A percentile compares a stretch with the other conserved stretches of the same genome.
Conservation (phyloP, 2,113 vertebrate species). For the Lontra canadensis region DNA sequence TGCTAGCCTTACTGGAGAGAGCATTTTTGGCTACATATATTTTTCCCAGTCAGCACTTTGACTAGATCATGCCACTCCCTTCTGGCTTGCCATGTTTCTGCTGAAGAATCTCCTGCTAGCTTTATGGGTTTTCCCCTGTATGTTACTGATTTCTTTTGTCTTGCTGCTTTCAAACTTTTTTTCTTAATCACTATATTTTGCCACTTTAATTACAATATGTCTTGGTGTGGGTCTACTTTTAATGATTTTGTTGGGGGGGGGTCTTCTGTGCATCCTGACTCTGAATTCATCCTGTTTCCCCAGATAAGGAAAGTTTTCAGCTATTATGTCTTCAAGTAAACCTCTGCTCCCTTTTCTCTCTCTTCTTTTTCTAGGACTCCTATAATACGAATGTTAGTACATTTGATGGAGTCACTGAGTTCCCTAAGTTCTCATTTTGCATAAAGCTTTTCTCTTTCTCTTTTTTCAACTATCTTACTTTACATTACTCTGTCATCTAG, state of each 20-base stretch:
- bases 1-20: neutral
- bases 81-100: neutral
- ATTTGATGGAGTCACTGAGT: neutral
- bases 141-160: neutral
- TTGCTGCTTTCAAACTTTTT: neutral
- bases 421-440: neutral
- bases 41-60: neutral
- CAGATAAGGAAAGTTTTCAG: neutral
- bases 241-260: neutral
- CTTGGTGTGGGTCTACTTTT: neutral
- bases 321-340: neutral
- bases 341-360: neutral
- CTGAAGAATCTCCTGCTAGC: neutral
- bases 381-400: neutral
- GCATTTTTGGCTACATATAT: neutral
- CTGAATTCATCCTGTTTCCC: neutral
- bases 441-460: neutral
- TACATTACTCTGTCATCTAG: neutral
- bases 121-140: neutral
- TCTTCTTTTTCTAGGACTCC: neutral
- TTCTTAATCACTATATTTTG: neutral
- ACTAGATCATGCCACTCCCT: neutral
- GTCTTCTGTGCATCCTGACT: neutral
- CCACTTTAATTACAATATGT: neutral
- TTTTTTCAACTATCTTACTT: neutral